Evolutionary conservation across 2,113 vertebrate species (phyloP).

Genomic region (Paramisgurnus dabryanus): DNA sequence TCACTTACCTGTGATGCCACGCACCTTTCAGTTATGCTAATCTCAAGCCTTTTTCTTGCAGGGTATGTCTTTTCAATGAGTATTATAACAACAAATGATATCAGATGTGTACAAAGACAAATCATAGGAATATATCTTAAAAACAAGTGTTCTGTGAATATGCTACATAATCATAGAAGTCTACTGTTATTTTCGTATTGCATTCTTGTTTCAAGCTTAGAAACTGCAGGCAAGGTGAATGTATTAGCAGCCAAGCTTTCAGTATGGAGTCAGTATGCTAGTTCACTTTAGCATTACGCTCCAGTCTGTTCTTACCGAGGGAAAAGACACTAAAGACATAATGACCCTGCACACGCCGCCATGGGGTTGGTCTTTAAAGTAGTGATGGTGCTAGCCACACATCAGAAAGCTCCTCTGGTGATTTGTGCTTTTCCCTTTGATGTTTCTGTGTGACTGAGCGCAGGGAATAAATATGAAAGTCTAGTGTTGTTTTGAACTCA

Average conservation of each 20-base stretch:
- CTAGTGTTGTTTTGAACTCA: slow-evolving; percentile 75
- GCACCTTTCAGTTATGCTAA: slow-evolving; percentile 69
- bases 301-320: slow-evolving; percentile 76
- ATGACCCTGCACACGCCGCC: slow-evolving; percentile 41
- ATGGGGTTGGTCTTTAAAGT: slow-evolving; percentile 65
- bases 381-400: slow-evolving; percentile 76
- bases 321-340: slow-evolving; percentile 76
- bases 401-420: slow-evolving; percentile 70
- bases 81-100: slow-evolving; percentile 71
- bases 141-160: slow-evolving; percentile 75
- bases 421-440: slow-evolving; percentile 70
- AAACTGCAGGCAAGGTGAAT: slow-evolving; percentile 73
- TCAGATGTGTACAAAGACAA: slow-evolving; percentile 60
- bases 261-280: slow-evolving; percentile 63
- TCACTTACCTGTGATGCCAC: slow-evolving; percentile 67
- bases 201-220: slow-evolving; percentile 70
- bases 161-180: slow-evolving; percentile 66
- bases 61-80: slow-evolving; percentile 75
- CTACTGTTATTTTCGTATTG: slow-evolving; percentile 67
- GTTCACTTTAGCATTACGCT: slow-evolving; percentile 74
- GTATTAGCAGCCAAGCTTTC: slow-evolving; percentile 73
- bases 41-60: slow-evolving; percentile 69
- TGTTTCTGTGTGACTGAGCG: slow-evolving; percentile 73
- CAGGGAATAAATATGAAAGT: slow-evolving; percentile 66
- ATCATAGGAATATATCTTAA: slow-evolving; percentile 69